Evolutionary conservation across 2,888 invertebrate genomes (phyloP).

Genomic region (Anthophora plumipes): DNA sequence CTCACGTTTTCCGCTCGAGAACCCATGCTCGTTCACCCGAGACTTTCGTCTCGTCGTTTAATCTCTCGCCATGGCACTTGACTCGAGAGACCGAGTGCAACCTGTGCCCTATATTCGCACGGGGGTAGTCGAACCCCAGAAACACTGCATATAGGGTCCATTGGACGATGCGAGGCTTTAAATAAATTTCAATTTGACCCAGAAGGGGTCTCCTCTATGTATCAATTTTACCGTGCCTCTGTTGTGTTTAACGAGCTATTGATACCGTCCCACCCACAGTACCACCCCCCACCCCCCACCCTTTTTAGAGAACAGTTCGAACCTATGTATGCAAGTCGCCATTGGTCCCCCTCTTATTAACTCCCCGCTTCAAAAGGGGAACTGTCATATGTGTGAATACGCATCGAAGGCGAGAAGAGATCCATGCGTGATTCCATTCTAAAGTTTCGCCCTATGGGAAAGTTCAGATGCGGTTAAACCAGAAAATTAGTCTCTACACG

Average conservation of each 20-base stretch:
- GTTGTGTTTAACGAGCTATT: slow-evolving; percentile 84
- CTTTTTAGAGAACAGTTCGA: slow-evolving; percentile 18
- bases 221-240: slow-evolving; percentile 63
- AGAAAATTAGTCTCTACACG: slow-evolving; percentile 61
- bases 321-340: not conserved
- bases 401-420: slow-evolving; percentile 49
- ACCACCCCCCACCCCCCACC: slow-evolving; percentile 50
- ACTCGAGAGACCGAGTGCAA: slow-evolving; percentile 76
- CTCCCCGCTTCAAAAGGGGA: slow-evolving; percentile 45
- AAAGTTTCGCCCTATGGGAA: slow-evolving; percentile 79
- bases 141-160: slow-evolving; percentile 46
- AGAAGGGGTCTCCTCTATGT: slow-evolving; percentile 35
- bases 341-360: not conserved
- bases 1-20: slow-evolving; percentile 55
- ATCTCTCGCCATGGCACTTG: slow-evolving; percentile 79
- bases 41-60: slow-evolving; percentile 60
- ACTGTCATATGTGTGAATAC: slow-evolving; percentile 70
- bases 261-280: slow-evolving; percentile 77
- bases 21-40: slow-evolving; percentile 37
- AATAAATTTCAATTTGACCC: slow-evolving; percentile 82
- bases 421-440: slow-evolving; percentile 70
- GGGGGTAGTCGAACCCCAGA: slow-evolving; percentile 53
- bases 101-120: slow-evolving; percentile 80
- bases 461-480: slow-evolving; percentile 71
- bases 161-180: slow-evolving; percentile 72